phyloP scores from a whole-genome alignment of 2,113 vertebrate genomes.

The Sialia sialis region DNA sequence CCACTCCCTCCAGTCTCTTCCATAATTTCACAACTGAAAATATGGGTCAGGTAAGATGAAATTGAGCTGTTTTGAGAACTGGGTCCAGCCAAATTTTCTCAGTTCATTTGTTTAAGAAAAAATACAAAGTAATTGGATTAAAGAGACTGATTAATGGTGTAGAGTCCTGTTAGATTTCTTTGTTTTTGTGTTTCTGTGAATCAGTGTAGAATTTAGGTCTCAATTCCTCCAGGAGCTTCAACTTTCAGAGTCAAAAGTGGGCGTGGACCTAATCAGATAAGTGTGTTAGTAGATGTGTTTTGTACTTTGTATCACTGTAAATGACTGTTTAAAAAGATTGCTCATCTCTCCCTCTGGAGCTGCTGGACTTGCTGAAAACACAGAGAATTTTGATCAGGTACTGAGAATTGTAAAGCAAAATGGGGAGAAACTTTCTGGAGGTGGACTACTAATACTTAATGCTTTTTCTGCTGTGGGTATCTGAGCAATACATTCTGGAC shows the following conservation, averaged over 20 bases:
- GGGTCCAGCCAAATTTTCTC: background rate
- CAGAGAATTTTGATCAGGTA: background rate
- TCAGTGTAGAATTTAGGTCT: background rate
- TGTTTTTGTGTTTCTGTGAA: background rate
- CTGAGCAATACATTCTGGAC: background rate
- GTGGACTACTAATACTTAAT: background rate
- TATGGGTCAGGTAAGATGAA: background rate
- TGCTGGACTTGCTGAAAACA: background rate
- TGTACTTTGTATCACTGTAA: background rate
- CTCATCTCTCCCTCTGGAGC: background rate
- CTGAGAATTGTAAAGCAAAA: background rate
- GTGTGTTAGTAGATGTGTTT: background rate
- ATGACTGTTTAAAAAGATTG: background rate
- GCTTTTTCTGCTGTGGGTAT: background rate
- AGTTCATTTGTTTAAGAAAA: slow-evolving; percentile 27
- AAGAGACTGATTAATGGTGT: background rate
- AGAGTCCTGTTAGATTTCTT: background rate
- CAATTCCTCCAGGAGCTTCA: background rate
- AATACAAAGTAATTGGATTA: slow-evolving; percentile 43
- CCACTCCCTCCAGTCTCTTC: background rate
- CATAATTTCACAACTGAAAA: background rate
- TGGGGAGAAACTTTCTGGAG: background rate
- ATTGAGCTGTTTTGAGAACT: background rate
- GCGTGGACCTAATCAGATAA: background rate
- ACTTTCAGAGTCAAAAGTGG: background rate